Evolutionary conservation across 2,888 invertebrate species (phyloP).

Genomic region (Macrosoma leucophasiata): DNA sequence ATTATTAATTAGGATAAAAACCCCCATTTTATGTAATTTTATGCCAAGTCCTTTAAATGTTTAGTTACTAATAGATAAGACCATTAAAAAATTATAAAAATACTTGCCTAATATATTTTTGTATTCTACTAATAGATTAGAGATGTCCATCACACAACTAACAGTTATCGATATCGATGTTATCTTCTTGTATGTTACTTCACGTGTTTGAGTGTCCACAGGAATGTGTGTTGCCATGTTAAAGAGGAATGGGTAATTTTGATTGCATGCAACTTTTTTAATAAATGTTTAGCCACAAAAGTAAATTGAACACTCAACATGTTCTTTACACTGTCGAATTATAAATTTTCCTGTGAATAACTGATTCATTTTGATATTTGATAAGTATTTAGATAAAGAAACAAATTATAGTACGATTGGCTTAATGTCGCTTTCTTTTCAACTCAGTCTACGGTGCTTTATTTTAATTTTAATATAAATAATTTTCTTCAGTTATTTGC

Average conservation of each 20-base stretch:
- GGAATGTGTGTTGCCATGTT: slow-evolving; percentile 67
- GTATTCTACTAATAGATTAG: too few species aligned
- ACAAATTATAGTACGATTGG: too few species aligned
- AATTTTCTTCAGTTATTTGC: slow-evolving; percentile 66
- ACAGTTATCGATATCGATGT: slow-evolving; percentile 20
- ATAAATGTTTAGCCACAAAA: slow-evolving; percentile 24
- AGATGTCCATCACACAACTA: too few species aligned
- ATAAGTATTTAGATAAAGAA: too few species aligned
- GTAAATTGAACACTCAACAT: slow-evolving; percentile 14
- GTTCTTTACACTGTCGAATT: slow-evolving; percentile 20
- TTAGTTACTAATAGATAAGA: too few species aligned
- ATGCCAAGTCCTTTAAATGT: too few species aligned
- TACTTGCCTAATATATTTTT: too few species aligned
- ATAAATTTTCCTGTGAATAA: slow-evolving; percentile 60
- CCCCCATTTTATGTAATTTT: too few species aligned
- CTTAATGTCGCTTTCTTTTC: slow-evolving; percentile 20
- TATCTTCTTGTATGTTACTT: slow-evolving; percentile 36
- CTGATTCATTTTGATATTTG: slow-evolving; percentile 41
- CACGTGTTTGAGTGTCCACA: slow-evolving; percentile 65
- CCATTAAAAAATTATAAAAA: too few species aligned
- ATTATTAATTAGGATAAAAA: too few species aligned
- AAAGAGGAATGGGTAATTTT: slow-evolving; percentile 55
- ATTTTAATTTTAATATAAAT: slow-evolving; percentile 21
- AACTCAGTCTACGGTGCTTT: slow-evolving; percentile 52
- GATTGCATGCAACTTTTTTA: slow-evolving; percentile 52